Conservation (phyloP, 2,113 vertebrate species). For the Melanerpes aurifrons region DNA sequence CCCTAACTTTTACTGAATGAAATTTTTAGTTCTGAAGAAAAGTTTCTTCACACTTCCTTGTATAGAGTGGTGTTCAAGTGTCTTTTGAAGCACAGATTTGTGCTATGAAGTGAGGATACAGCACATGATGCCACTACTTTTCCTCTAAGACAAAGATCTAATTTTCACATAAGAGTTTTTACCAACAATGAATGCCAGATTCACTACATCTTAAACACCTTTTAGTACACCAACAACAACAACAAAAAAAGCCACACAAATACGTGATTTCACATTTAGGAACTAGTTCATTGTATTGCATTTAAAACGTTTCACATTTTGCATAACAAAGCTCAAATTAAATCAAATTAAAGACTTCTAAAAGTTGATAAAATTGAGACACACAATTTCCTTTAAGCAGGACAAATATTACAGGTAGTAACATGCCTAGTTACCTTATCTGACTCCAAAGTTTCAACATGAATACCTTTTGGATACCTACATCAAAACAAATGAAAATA, state of each 20-base stretch:
- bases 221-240: neutral
- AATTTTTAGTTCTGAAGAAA: neutral
- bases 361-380: neutral
- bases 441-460: conserved; percentile 95
- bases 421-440: conserved; percentile 83
- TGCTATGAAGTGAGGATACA: neutral
- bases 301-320: neutral
- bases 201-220: neutral
- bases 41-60: neutral
- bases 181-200: neutral
- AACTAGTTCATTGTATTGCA: neutral
- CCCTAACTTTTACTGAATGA: neutral
- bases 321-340: neutral
- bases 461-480: conserved; percentile 95
- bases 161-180: neutral
- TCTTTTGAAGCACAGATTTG: neutral
- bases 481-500: neutral
- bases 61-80: neutral
- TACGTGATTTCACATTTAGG: neutral
- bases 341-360: neutral
- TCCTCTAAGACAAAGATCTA: neutral
- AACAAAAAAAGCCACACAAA: neutral
- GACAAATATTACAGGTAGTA: neutral
- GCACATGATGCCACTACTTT: neutral
- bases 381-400: neutral